Evolutionary conservation across 2,888 invertebrate genomes (phyloP).

Genomic region (Heliconius hortense): DNA sequence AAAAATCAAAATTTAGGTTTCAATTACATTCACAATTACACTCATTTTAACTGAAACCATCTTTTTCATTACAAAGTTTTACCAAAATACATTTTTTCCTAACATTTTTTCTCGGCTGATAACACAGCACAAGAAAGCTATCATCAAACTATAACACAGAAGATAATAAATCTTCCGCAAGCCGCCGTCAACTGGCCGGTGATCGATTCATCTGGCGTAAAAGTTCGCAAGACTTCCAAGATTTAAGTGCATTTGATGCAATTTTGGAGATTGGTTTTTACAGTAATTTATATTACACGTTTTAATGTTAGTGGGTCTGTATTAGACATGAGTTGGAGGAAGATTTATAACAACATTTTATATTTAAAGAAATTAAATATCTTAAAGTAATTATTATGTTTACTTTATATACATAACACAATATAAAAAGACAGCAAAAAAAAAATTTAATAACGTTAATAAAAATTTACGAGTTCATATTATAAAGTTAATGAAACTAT

Average conservation of each 20-base stretch:
- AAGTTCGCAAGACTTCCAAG: conserved; percentile 20
- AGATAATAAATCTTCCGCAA: conserved; percentile 26
- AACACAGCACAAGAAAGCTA: not conserved
- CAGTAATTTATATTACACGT: conserved; percentile 11
- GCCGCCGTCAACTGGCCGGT: conserved; percentile 27
- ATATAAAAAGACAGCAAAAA: not conserved
- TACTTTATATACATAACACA: not conserved
- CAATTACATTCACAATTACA: not conserved
- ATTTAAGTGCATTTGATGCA: conserved; percentile 25
- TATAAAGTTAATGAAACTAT: no score
- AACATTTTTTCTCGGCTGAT: not conserved
- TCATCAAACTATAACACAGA: conserved; percentile 3
- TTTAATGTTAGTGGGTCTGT: conserved; percentile 1
- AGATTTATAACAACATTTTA: not conserved
- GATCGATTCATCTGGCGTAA: conserved; percentile 25
- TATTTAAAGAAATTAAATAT: not conserved
- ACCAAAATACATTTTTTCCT: not conserved
- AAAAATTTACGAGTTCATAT: no score
- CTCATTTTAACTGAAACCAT: not conserved
- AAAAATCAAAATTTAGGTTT: no score
- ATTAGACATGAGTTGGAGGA: not conserved
- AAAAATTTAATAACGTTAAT: not conserved
- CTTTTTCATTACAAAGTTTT: not conserved
- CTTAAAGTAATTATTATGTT: not conserved
- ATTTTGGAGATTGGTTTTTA: conserved; percentile 17